Evolutionary conservation across 2,797 vertebrate species (phyloP), one percentile per base, ranked within the genome.

Genomic region (Centropyge bicolor): DNA sequence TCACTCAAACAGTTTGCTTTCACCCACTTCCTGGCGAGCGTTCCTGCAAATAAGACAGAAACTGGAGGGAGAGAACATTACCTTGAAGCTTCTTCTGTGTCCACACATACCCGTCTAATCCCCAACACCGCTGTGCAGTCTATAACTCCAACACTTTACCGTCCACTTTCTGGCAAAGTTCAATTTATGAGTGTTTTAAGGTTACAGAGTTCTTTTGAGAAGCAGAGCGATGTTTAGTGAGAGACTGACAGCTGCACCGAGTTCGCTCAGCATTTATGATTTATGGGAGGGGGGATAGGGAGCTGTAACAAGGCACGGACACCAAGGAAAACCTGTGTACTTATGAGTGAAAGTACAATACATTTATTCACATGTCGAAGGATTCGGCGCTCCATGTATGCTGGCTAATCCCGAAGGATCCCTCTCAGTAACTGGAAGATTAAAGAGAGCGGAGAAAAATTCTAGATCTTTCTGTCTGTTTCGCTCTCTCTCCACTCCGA

Each of bases 151-250:
- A 67, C 61, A 65, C 74, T 72, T 67, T 24, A 38, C 71, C 19
- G 27, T 64, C 41, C 84, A 27, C n/a, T 69, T 68, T 49, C 75
- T 75, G 75, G 81, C 45, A 38, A 38, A 60, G 45, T 89, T 51
- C 9, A 62, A 84, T 79, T 70, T 57, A 80, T 74, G 65, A 52
- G 57, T 38, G 77, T 74, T 71, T 83, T 69, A 73, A 56, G 70
- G 74, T 82, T 73, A 82, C 78, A 89, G 80, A 76, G 77, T 81
- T 80, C 85, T 82, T 88, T 81, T 89, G 70, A 86, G 84, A 78
- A 54, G 74, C 40, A 57, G 67, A 61, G 35, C 1, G 35, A 55
- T 22, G 31, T 66, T 70, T 10, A 65, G 49, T 54, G 54, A 83
- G 69, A 71, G 66, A 83, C 49, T 74, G 69, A 82, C 69, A 81